Conservation (phyloP, 1,140 invertebrate species). For the Brachionus koreanus region DNA sequence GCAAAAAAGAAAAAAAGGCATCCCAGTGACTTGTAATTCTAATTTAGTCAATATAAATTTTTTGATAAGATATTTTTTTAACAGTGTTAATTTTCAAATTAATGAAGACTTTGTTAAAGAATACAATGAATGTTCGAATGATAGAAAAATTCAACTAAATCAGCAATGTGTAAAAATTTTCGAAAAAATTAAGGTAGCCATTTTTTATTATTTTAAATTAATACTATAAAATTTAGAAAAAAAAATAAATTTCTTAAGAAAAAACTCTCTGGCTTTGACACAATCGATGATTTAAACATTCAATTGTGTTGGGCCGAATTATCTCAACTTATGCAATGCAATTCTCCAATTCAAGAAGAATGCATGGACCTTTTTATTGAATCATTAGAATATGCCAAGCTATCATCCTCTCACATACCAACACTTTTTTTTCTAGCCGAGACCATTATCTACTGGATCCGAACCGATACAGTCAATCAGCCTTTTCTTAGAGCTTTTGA, state of each 20-base stretch:
- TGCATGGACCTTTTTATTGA: slow-evolving; percentile 13
- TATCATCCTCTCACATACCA: slow-evolving; percentile 54
- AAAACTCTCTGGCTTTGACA: neutral
- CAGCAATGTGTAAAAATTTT: slow-evolving; percentile 53
- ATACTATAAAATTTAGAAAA: neutral
- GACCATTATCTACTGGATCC: slow-evolving; percentile 57
- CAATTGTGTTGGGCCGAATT: slow-evolving; percentile 57
- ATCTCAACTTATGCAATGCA: slow-evolving; percentile 56
- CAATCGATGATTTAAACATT: slow-evolving; percentile 51
- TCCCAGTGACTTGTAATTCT: slow-evolving; percentile 5
- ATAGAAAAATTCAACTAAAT: slow-evolving; percentile 53
- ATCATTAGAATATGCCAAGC: slow-evolving; percentile 53
- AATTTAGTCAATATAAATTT: slow-evolving; percentile 7
- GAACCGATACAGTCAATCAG: slow-evolving; percentile 56
- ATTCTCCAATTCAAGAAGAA: slow-evolving; percentile 57
- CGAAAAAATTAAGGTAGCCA: slow-evolving; percentile 55
- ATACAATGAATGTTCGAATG: slow-evolving; percentile 51
- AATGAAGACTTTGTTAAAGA: slow-evolving; percentile 56
- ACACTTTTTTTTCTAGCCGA: slow-evolving; percentile 58
- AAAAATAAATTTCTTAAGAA: neutral
- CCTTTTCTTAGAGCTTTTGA: slow-evolving; percentile 56
- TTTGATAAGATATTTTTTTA: neutral
- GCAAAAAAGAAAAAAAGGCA: neutral
- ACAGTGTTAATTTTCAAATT: slow-evolving; percentile 54
- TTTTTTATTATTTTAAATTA: neutral